A percentile compares a stretch with the other conserved stretches of the same genome.
These are phyloP conservation scores for Knipowitschia caucasica DNA, from an alignment of 2,797 vertebrate genomes.

Conservation along the genomic window DNA sequence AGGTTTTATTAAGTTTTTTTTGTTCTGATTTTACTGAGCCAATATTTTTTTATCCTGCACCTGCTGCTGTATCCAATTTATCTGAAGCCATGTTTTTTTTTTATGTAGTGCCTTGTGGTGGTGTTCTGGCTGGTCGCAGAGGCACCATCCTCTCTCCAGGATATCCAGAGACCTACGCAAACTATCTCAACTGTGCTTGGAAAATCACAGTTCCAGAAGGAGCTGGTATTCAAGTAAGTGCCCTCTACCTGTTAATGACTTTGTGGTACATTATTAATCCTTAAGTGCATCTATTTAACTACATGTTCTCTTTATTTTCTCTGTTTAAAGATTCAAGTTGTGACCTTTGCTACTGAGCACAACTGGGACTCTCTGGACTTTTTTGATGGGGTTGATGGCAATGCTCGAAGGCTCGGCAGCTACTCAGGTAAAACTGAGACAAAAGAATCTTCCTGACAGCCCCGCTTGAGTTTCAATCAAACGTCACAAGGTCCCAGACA, in stretches of 20 bases:
- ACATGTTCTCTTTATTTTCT: slow-evolving; percentile 3
- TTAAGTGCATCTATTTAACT: slow-evolving; percentile 3
- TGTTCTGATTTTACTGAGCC: no score
- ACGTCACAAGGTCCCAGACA: slow-evolving; percentile 30
- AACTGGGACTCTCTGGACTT: slow-evolving; percentile 99
- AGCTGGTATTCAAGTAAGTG: slow-evolving; percentile 92
- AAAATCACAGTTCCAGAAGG: slow-evolving; percentile 96
- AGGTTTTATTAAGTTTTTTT: no score
- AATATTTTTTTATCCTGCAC: no score
- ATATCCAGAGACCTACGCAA: slow-evolving; percentile 95
- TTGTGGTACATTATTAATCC: neutral
- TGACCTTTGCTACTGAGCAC: slow-evolving; percentile 97
- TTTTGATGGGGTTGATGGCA: slow-evolving; percentile 92
- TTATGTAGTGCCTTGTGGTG: slow-evolving; percentile 92
- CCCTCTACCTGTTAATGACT: neutral
- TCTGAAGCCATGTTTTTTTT: slow-evolving; percentile 8
- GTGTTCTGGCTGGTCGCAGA: slow-evolving; percentile 87
- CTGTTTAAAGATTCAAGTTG: slow-evolving; percentile 87
- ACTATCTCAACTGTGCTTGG: slow-evolving; percentile 97
- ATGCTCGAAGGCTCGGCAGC: slow-evolving; percentile 93
- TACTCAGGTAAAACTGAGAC: slow-evolving; percentile 86
- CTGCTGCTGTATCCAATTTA: neutral
- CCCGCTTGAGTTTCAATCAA: slow-evolving; percentile 48
- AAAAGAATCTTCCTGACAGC: slow-evolving; percentile 41
- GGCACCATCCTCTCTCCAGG: slow-evolving; percentile 96